Conservation (phyloP, 2,888 invertebrate genomes). For the Tethea ocularis region DNA sequence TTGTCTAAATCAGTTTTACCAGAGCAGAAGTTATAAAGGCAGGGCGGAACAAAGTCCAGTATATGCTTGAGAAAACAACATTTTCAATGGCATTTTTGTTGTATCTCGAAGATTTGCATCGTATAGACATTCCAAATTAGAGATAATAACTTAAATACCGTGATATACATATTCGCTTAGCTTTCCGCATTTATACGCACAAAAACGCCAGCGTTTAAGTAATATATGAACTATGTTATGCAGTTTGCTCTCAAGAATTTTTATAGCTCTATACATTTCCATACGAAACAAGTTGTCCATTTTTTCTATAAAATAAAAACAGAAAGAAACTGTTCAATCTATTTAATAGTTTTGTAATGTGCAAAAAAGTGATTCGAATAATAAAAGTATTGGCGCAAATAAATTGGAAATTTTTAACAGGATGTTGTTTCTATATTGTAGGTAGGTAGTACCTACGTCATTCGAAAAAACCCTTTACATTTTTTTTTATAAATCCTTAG, state of each 20-base stretch:
- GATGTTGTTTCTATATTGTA: background rate
- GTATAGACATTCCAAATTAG: slow-evolving; percentile 1
- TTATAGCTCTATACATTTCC: slow-evolving; percentile 7
- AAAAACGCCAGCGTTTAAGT: slow-evolving; percentile 5
- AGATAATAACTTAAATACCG: slow-evolving; percentile 1
- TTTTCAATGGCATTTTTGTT: background rate
- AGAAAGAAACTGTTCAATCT: background rate
- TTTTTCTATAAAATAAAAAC: background rate
- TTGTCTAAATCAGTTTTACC: background rate
- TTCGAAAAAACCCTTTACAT: too few species aligned
- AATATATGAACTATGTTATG: background rate
- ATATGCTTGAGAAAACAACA: background rate
- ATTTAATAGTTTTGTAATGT: background rate
- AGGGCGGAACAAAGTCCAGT: background rate
- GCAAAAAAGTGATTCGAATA: slow-evolving; percentile 1
- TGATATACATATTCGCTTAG: background rate
- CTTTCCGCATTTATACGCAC: slow-evolving; percentile 7
- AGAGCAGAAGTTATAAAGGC: background rate
- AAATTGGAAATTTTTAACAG: background rate
- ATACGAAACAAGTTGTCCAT: slow-evolving; percentile 1
- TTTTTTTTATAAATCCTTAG: too few species aligned
- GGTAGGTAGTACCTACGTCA: too few species aligned
- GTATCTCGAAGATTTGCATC: background rate
- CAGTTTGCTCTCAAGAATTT: slow-evolving; percentile 1
- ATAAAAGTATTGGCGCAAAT: background rate